Evolutionary conservation across 2,888 invertebrate genomes (phyloP), one percentile per base, ranked within the genome.

Genomic region (Limnephilus rhombicus): DNA sequence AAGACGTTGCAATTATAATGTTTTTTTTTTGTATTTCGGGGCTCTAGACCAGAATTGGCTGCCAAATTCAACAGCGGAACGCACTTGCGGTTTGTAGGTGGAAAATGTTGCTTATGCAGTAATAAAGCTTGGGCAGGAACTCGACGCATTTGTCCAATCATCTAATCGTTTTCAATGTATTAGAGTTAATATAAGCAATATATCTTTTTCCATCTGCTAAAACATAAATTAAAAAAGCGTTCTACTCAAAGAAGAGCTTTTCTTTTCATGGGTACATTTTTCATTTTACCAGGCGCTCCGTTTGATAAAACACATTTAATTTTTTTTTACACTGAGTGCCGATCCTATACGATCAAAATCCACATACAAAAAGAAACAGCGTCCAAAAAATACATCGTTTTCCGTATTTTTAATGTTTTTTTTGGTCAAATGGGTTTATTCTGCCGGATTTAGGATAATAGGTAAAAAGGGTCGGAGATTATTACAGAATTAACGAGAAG

Each of bases 401-500:
- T 68, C 24, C 24, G 68, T 68, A 68, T 68, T 68, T 68, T 68
- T 68, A 68, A 68, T 68, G 68, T 68, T 68, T 68, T 68, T 53
- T 68, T 68, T 68, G 68, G 68, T 68, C 68, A 68, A 68, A 82
- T 82, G 34, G 29, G 82, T 82, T 34, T 34, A 82, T 34, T 82
- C 12, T 31, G 18, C 82, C 31, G 34, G 82, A 82, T 82, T 82
- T 31, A 31, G 82, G 82, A 82, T 34, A 82, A 31, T 82, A 82
- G 29, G 31, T 34, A 34, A 82, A 82, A 82, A 68, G 68, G 31
- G 88, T 29, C 13, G 31, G 88, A 88, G 88, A 88, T 88, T 88
- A 88, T 88, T 49, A 68, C 24, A 37, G 88, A 53, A 88, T 88
- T 88, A 88, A 88, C 88, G 88, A 53, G 88, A 88, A 88, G 53